phyloP scores from a whole-genome alignment of 2,888 invertebrate genomes.

The Stenchaetothrips biformis region DNA sequence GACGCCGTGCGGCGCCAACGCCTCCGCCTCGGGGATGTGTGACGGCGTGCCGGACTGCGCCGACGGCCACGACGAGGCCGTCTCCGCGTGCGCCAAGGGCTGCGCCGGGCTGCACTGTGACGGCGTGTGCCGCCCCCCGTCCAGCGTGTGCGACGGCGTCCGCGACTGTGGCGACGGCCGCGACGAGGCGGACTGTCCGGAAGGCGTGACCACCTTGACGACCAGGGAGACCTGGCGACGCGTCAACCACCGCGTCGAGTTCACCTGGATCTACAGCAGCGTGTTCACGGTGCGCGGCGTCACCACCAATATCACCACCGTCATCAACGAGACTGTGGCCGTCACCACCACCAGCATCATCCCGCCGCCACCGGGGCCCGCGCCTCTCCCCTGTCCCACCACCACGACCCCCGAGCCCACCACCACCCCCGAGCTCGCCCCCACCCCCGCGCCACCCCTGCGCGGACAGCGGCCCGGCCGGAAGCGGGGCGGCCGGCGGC shows the following conservation, averaged over 20 bases:
- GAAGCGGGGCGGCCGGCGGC: neutral
- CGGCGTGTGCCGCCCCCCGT: slow-evolving; percentile 82
- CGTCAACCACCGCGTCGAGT: neutral
- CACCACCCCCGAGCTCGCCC: slow-evolving; percentile 11
- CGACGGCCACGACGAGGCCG: slow-evolving; percentile 69
- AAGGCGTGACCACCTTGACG: neutral
- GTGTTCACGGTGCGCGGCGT: neutral
- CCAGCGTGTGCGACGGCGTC: slow-evolving; percentile 88
- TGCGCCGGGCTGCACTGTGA: slow-evolving; percentile 65
- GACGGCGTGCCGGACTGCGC: slow-evolving; percentile 56
- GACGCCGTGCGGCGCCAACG: neutral
- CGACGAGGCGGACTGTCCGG: slow-evolving; percentile 55
- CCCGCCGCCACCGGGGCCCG: neutral
- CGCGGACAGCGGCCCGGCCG: neutral
- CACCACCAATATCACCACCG: neutral
- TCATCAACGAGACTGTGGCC: neutral
- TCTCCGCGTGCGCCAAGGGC: slow-evolving; percentile 47
- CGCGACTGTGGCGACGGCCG: slow-evolving; percentile 82
- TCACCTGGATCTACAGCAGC: slow-evolving; percentile 18
- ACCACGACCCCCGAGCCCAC: slow-evolving; percentile 14
- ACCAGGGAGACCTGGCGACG: slow-evolving; percentile 31
- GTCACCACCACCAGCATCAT: neutral
- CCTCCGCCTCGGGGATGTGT: neutral
- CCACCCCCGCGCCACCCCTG: neutral
- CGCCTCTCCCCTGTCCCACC: neutral